Conservation (phyloP, 2,888 invertebrate genomes). For the Rambutsinella grinnellia region DNA sequence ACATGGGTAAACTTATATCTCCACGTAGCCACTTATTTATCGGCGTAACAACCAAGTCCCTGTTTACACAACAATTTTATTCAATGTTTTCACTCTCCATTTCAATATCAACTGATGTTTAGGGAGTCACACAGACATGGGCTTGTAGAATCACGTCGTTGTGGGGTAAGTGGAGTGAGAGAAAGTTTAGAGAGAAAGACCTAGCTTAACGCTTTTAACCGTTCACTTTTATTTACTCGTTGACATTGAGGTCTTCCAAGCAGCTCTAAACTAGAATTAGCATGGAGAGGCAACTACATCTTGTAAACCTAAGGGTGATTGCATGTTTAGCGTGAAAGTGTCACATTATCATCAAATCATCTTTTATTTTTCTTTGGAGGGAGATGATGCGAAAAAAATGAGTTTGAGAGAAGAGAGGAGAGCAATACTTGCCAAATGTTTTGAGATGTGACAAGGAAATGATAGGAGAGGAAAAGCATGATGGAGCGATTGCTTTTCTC, state of each 20-base stretch:
- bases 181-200: too few relatives aligned
- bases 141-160: too few relatives aligned
- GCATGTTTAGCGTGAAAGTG: conserved; percentile 15
- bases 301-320: background rate
- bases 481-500: conserved; percentile 41
- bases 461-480: conserved; percentile 26
- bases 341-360: conserved; percentile 13
- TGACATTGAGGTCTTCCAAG: background rate
- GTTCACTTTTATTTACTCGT: background rate
- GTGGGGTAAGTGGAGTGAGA: too few relatives aligned
- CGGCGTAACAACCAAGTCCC: background rate
- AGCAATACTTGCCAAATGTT: background rate
- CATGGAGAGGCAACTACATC: background rate
- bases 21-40: too few relatives aligned
- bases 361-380: background rate
- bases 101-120: background rate
- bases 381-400: background rate
- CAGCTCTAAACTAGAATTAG: conserved; percentile 12
- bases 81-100: background rate
- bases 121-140: too few relatives aligned
- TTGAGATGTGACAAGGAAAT: background rate
- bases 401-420: background rate
- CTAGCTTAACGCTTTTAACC: background rate
- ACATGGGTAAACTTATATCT: too few relatives aligned
- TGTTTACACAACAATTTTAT: background rate